phyloP scores from a whole-genome alignment of 1,140 invertebrate species.

The Euura saliciscinereae region DNA sequence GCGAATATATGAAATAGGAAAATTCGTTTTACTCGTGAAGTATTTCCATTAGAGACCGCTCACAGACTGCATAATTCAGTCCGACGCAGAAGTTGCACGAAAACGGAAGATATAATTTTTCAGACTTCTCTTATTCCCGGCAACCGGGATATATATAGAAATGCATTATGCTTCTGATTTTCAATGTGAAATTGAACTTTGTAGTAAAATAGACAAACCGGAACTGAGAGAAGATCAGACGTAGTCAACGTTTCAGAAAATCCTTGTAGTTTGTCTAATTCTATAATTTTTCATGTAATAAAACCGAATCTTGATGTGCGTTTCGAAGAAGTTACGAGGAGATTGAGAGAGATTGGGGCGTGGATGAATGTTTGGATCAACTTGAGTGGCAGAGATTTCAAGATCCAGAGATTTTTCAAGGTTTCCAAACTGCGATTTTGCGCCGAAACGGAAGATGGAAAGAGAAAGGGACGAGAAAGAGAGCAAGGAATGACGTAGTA shows the following conservation, averaged over 20 bases:
- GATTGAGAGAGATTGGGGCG: background rate
- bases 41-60: constrained; percentile 3
- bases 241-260: too few relatives aligned
- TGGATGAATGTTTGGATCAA: background rate
- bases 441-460: background rate
- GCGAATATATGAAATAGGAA: background rate
- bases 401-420: constrained; percentile 1
- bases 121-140: background rate
- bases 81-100: background rate
- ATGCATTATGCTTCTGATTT: background rate
- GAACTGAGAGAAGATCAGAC: too few relatives aligned
- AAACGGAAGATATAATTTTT: background rate
- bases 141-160: background rate
- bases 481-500: background rate
- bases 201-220: too few relatives aligned
- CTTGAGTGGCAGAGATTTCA: background rate
- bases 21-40: constrained; percentile 2
- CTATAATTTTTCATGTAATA: too few relatives aligned
- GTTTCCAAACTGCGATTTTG: background rate
- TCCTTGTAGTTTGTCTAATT: too few relatives aligned
- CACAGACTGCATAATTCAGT: constrained; percentile 1
- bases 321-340: background rate
- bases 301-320: too few relatives aligned
- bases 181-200: too few relatives aligned
- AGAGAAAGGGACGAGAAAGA: constrained; percentile 2